Conservation (phyloP, 2,113 vertebrate species). For the Prunella fulvescens region DNA sequence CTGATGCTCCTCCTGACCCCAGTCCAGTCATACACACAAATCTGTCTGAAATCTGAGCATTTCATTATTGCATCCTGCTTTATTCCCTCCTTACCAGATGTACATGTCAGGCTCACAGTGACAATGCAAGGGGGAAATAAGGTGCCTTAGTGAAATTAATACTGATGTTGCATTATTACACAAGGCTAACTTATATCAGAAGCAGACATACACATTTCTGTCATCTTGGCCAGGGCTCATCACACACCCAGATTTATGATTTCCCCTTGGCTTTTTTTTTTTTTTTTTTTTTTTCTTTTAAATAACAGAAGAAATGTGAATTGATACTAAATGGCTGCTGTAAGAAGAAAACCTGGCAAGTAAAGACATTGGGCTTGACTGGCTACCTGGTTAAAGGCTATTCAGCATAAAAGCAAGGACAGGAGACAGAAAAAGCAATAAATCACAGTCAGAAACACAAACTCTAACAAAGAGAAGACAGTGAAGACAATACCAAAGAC, state of each 20-base stretch:
- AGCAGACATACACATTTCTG: neutral
- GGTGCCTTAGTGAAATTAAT: neutral
- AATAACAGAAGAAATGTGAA: neutral
- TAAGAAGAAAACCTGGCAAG: neutral
- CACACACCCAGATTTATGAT: neutral
- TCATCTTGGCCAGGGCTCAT: neutral
- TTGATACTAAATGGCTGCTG: neutral
- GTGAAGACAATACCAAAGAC: neutral
- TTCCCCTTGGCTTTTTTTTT: neutral
- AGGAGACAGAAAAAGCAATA: neutral
- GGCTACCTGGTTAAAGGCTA: neutral
- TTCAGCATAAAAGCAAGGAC: neutral
- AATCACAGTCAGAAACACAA: neutral
- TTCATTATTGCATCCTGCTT: neutral
- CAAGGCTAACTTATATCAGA: neutral
- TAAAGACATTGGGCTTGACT: neutral
- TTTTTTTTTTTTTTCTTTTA: neutral
- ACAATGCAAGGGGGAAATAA: fast-evolving
- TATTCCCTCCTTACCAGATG: neutral
- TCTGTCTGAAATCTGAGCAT: neutral
- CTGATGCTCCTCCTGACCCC: neutral
- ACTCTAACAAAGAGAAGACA: neutral
- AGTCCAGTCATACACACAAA: fast-evolving
- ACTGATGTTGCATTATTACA: neutral
- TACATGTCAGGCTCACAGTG: neutral